phyloP scores from a whole-genome alignment of 2,797 vertebrate genomes.

The Rhincodon typus region DNA sequence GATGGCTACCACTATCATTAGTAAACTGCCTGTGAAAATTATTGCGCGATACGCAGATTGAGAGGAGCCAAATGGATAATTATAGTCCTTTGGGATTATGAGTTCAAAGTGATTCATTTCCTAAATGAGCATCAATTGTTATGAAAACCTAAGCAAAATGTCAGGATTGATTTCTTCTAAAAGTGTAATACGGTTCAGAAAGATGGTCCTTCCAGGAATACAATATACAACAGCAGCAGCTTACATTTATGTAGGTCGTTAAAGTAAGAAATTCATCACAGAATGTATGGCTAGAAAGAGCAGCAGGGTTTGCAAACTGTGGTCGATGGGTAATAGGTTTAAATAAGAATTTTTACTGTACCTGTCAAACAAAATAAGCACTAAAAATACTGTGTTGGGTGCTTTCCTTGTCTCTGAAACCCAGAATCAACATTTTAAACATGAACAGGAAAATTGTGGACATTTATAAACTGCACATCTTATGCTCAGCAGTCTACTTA shows the following conservation, averaged over 20 bases:
- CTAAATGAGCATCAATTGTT: neutral
- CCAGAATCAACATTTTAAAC: neutral
- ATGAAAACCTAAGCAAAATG: constrained; percentile 18
- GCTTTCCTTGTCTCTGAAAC: neutral
- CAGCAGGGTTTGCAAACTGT: neutral
- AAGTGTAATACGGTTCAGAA: constrained; percentile 11
- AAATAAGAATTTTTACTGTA: neutral
- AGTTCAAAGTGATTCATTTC: constrained; percentile 18
- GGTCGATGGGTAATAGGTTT: neutral
- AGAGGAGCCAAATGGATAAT: constrained; percentile 10
- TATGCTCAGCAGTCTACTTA: no score
- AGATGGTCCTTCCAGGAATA: constrained; percentile 14
- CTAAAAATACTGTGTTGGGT: neutral
- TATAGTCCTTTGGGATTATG: neutral
- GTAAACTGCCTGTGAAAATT: neutral
- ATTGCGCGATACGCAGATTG: neutral
- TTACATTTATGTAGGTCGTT: neutral
- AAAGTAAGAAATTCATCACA: neutral
- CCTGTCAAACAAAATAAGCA: neutral
- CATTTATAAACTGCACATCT: neutral
- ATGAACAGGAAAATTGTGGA: neutral
- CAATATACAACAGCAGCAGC: neutral
- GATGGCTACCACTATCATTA: neutral
- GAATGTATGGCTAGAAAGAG: neutral
- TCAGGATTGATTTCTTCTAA: constrained; percentile 20